Evolutionary conservation across 2,888 invertebrate genomes (phyloP), one percentile per base, ranked within the genome.

Genomic region (Hemaris fuciformis): DNA sequence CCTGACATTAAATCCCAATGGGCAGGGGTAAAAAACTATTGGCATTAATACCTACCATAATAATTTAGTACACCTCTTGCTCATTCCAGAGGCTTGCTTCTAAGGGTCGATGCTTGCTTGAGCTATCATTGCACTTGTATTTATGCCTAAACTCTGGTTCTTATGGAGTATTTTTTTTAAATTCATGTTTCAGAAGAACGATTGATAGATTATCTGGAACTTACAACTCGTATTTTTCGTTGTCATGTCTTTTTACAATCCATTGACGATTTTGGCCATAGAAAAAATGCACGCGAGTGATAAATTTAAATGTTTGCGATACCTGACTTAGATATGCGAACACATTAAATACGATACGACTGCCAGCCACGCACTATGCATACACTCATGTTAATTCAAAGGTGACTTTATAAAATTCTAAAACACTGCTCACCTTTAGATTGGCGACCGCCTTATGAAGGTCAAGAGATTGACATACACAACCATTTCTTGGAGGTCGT

Each of bases 401-500:
- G 53, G 60, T 53, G 48, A 53, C 38, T 48, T 43, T 53, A 27
- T 42, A 48, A 53, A 25, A 53, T 53, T 53, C 18, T 48, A 41
- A 53, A 60, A 46, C 20, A 42, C 41, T 18, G 5, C 65, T 62
- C 57, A 57, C 64, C 62, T 38, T 53, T 62, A 46, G 27, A 23
- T 60, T 43, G 57, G 60, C 41, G 45, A 45, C 46, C 57, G 57
- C 34, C 18, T 57, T 57, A 43, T 64, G 67, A 65, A 61, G 61
- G 61, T 68, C 62, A 38, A 46, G 64, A 64, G 59, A 63, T 64
- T 57, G 34, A 57, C 61, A 61, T 38, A 61, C 31, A 27, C 34
- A 46, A 22, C 59, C 23, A 46, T 38, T 53, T 60, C 48, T 41
- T 56, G 20, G 46, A n/a, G 77, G 75, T 68, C 74, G 65, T 63